Base-by-base conservation (phyloP, 2,113 vertebrate species). In the Ophthalmotilapia sp. region DNA sequence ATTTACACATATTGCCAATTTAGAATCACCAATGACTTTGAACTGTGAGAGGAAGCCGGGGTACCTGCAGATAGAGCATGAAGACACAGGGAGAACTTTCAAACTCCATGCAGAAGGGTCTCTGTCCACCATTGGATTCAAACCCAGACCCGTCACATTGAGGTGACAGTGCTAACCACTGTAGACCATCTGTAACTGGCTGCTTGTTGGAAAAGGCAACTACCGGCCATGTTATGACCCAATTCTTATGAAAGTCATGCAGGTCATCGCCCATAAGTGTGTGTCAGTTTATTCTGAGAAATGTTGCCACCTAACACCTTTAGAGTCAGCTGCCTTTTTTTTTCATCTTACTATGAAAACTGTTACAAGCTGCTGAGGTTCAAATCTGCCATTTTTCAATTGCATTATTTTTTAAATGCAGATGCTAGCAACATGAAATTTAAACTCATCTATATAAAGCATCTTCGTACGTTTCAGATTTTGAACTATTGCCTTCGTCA, bases 1-100 rank as follows among this genome's bases (percentile, higher is more conserved):
- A 23, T 42, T 70, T 42, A 23, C 0, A 42, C 36, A 21, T 42
- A 23, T 42, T 70, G 65, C 0, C 38, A 0, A 70, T 70, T 70
- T 70, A 70, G 65, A 70, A 42, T 70, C 65, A 70, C 38, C 38
- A 42, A 1, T 70, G 2, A 70, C 36, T 68, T 68, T 1, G 62
- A 40, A 68, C 62, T 70, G n/a, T 42, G 36, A 7, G 7, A 23
- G 36, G 62, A 70, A 21, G 62, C 12, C 5, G 3, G n/a, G n/a
- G 2, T 21, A 70, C 38, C 65, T 42, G 65, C 38, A 70, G 36
- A 70, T 3, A 70, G 3, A 70, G 36, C 65, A 70, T 9, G n/a
- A 40, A 42, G 65, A 23, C 36, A 70, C 65, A 70, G n/a, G 36
- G 36, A 70, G 12, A 42, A 70, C 65, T 40, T 70, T 21, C 19